Evolutionary conservation across 2,888 invertebrate species (phyloP).

Genomic region (Cyclophora punctaria): DNA sequence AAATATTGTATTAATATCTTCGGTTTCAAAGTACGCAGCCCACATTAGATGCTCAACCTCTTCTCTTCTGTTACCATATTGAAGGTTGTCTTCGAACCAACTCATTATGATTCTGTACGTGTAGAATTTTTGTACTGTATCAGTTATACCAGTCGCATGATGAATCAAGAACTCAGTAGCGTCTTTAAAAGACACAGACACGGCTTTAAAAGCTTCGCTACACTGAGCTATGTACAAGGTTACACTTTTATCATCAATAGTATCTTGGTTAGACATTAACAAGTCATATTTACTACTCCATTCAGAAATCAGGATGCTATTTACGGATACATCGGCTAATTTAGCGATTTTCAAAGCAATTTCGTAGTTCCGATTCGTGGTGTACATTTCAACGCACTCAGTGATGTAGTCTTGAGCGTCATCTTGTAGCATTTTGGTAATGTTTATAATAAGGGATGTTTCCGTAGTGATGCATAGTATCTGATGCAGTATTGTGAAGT

Average conservation of each 20-base stretch:
- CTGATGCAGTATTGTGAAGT: slow-evolving; percentile 54
- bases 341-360: slow-evolving; percentile 76
- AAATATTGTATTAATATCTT: slow-evolving; percentile 37
- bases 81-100: slow-evolving; percentile 61
- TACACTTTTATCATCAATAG: slow-evolving; percentile 48
- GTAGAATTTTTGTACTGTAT: slow-evolving; percentile 68
- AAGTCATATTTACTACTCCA: slow-evolving; percentile 70
- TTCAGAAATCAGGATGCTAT: slow-evolving; percentile 71
- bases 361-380: slow-evolving; percentile 65
- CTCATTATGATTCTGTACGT: slow-evolving; percentile 62
- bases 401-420: slow-evolving; percentile 61
- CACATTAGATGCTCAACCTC: slow-evolving; percentile 67
- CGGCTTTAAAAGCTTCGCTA: slow-evolving; percentile 76
- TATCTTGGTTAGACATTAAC: slow-evolving; percentile 39
- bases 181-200: slow-evolving; percentile 76
- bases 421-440: slow-evolving; percentile 60
- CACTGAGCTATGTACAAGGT: slow-evolving; percentile 76
- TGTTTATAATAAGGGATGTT: slow-evolving; percentile 70
- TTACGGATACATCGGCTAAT: slow-evolving; percentile 59
- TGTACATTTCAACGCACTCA: slow-evolving; percentile 71
- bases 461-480: slow-evolving; percentile 76
- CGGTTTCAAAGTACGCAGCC: slow-evolving; percentile 53
- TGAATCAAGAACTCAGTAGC: slow-evolving; percentile 78
- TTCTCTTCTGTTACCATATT: slow-evolving; percentile 53
- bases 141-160: slow-evolving; percentile 65